Base-by-base conservation (phyloP, 2,113 vertebrate species). In the Ranitomeya imitator region DNA sequence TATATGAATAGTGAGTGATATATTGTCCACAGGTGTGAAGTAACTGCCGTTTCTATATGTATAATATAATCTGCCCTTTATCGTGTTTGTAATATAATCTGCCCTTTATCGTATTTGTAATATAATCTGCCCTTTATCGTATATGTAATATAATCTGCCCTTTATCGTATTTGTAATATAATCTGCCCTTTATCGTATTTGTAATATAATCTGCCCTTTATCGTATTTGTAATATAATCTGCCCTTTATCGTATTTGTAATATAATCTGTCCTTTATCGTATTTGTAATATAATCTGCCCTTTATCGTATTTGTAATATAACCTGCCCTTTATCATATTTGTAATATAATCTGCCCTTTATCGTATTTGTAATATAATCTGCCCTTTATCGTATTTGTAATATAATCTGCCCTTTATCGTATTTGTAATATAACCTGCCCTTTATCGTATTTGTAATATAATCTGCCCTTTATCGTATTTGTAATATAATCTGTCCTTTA, bases 1-100 rank as follows among this genome's bases (percentile, higher is more conserved):
- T n/a, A n/a, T n/a, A n/a, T n/a, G 81, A 89, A 19, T 18, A 89
- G 19, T 45, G 26, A 14, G 31, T 76, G 18, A 51, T 76, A 51
- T 6, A 51, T 18, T 37, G 11, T 37, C 11, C 9, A 45, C 37
- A 45, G 37, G 37, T 45, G 37, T 45, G 37, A 45, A 45, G 37
- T 45, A 45, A 45, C 37, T 45, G 37, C 69, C 69, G 5, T 67
- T 67, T n/a, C 65, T 6, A 23, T 7, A 67, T 21, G 65, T 67
- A 19, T 67, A 23, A 67, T 67, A 21, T 67, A n/a, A 67, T 19
- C 21, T 26, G 10, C 3, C 67, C 67, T 26, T 71, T 31, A 26
- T 31, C 37, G 31, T 1, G 10, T 37, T 6, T 80, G 55, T 80
- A 37, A 37, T 80, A 59, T 31, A 26, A 4, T 8, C 21, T 54